Evolutionary conservation across 2,113 vertebrate species (phyloP), one percentile per base, ranked within the genome.

Genomic region (Furnarius figulus): DNA sequence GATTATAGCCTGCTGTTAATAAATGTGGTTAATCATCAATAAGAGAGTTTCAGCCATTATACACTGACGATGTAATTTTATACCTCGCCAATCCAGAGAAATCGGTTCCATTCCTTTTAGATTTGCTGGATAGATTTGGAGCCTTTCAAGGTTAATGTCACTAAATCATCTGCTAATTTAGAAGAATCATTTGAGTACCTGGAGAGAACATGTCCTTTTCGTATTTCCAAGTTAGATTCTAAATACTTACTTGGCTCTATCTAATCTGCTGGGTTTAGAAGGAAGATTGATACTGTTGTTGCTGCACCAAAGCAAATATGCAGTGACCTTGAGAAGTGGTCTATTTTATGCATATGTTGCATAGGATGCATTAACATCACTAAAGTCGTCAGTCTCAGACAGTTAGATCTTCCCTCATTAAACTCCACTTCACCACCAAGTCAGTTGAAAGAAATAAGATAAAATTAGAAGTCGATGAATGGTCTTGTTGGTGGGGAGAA

Each of bases 11-110:
- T 79, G 84, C 87, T 63, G 90, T 93, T 97, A 97, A 97, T 97
- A 97, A 96, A 95, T 93, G 93, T 89, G 95, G 94, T 96, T 97
- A 97, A 97, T 96, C 96, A 95, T 97, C 96, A 96, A 95, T 97
- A 94, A 94, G 96, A 90, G 93, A 94, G 44, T 93, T 93, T 91
- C 89, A 91, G 95, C 93, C 89, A 91, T 96, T 94, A 97, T 85
- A 86, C 77, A 91, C 93, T 89, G 93, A 94, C 53, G 78, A 95
- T 96, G 93, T 95, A 97, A 97, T 97, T 97, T 97, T 97, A 97
- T 97, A 96, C 97, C 93, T 96, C 93, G 39, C 94, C 96, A 97
- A 89, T 94, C 96, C 90, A 84, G 90, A 95, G 95, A 93, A 97
- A 97, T 95, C 85, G 35, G 91, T 74, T 87, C 91, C 90, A 93